Conservation (phyloP, 2,888 invertebrate species). For the Xylocampa areola region DNA sequence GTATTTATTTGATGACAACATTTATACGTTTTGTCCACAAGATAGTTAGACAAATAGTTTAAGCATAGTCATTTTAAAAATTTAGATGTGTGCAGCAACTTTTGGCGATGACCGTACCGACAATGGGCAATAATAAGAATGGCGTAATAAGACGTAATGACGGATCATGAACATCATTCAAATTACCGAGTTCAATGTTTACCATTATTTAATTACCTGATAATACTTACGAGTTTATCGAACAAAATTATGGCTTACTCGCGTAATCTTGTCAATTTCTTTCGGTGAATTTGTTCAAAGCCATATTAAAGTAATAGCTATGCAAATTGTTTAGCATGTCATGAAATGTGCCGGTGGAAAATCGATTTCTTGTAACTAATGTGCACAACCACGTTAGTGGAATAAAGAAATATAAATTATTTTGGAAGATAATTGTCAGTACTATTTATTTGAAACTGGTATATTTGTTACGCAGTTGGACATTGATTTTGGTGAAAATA, state of each 20-base stretch:
- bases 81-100: too few relatives aligned
- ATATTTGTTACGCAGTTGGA: slow-evolving; percentile 21
- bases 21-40: too few relatives aligned
- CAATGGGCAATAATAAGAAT: too few relatives aligned
- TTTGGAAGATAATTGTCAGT: slow-evolving; percentile 19
- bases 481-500: slow-evolving; percentile 18
- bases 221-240: background rate
- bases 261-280: slow-evolving; percentile 1
- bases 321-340: slow-evolving; percentile 24
- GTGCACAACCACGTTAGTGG: slow-evolving; percentile 9
- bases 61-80: too few relatives aligned
- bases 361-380: slow-evolving; percentile 47
- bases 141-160: too few relatives aligned
- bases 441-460: slow-evolving; percentile 29
- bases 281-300: slow-evolving; percentile 4
- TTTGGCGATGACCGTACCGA: too few relatives aligned
- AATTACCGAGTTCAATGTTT: background rate
- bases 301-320: slow-evolving; percentile 4
- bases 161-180: background rate
- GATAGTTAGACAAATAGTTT: too few relatives aligned
- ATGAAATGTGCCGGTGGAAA: slow-evolving; percentile 18
- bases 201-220: background rate
- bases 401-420: slow-evolving; percentile 14
- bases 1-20: too few relatives aligned
- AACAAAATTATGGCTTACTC: background rate